phyloP scores from a whole-genome alignment of 2,113 vertebrate genomes.

The Zingel zingel region DNA sequence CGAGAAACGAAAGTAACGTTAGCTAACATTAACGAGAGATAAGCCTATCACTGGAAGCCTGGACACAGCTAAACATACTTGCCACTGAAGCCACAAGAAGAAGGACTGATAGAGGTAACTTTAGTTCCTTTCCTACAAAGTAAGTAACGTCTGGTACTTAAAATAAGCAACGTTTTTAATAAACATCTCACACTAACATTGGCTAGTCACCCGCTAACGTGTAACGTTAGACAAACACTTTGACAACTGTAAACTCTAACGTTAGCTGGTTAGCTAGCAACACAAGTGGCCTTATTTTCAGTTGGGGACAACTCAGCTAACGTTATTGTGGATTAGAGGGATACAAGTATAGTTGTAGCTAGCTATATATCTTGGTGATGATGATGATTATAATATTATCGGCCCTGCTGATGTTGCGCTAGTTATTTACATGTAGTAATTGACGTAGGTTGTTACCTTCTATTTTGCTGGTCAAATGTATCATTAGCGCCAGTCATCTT shows the following conservation, averaged over 20 bases:
- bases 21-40: conserved; percentile 59
- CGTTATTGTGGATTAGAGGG: background rate
- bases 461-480: background rate
- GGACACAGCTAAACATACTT: conserved; percentile 28
- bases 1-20: conserved; percentile 57
- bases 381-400: background rate
- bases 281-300: conserved; percentile 30
- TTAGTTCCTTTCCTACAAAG: conserved; percentile 24
- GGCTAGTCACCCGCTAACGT: conserved; percentile 22
- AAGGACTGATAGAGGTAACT: conserved; percentile 7
- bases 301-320: background rate
- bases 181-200: background rate
- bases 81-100: conserved; percentile 33
- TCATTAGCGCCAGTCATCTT: background rate
- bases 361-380: background rate
- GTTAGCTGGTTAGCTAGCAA: conserved; percentile 40
- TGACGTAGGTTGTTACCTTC: background rate
- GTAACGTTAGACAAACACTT: conserved; percentile 25
- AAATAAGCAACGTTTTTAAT: background rate
- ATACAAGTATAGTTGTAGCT: background rate
- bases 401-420: background rate
- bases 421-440: background rate
- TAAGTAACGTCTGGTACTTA: conserved; percentile 58
- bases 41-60: conserved; percentile 52
- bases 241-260: conserved; percentile 56